phyloP scores from a whole-genome alignment of 2,113 vertebrate genomes.

The Chionomys nivalis region DNA sequence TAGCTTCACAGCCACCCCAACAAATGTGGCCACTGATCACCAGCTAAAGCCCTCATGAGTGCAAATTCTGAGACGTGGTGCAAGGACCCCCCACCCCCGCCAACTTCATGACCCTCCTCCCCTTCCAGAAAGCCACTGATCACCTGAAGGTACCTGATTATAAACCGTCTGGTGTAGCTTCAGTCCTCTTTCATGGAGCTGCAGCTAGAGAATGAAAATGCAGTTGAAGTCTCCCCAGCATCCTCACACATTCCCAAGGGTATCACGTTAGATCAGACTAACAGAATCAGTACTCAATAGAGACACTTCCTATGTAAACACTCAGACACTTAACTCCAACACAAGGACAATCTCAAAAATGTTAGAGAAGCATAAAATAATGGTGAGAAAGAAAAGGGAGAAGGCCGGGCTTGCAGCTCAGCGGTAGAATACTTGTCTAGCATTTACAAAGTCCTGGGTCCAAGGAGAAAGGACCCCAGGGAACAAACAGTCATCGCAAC shows the following conservation, averaged over 20 bases:
- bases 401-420: not conserved
- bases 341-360: not conserved
- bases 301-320: not conserved
- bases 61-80: conserved; percentile 25
- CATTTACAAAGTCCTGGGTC: not conserved
- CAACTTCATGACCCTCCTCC: too few species aligned
- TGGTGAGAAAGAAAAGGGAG: not conserved
- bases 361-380: conserved; percentile 37
- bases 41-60: not conserved
- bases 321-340: conserved; percentile 43
- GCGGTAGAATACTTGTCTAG: not conserved
- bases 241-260: not conserved
- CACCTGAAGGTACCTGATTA: conserved; percentile 86
- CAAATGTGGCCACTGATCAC: not conserved
- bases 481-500: conserved; percentile 3
- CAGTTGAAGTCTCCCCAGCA: not conserved
- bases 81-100: not conserved
- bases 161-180: conserved; percentile 96
- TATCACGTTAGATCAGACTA: conserved; percentile 13
- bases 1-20: not conserved
- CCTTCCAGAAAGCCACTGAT: not conserved
- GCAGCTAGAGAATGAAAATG: conserved; percentile 86
- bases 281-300: not conserved
- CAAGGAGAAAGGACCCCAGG: not conserved
- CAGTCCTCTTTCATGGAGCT: conserved; percentile 96